Conservation (phyloP, 2,113 vertebrate species). For the Gymnocephalus cernua region DNA sequence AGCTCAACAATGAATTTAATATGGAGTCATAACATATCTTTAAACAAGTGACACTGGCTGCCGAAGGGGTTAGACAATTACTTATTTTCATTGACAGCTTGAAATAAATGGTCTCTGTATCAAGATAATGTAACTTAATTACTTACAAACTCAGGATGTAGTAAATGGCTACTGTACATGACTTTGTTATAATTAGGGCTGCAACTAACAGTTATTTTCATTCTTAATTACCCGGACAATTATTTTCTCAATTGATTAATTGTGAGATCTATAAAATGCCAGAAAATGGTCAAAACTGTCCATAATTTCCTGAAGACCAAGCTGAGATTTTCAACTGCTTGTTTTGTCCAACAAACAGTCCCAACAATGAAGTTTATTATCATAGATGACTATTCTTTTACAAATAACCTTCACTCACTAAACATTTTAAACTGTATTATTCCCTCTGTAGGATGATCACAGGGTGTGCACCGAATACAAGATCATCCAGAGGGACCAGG, state of each 20-base stretch:
- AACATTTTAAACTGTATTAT: constrained; percentile 30
- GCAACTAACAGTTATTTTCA: background rate
- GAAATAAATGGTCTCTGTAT: constrained; percentile 1
- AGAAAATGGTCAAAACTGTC: background rate
- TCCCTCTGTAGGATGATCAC: constrained; percentile 90
- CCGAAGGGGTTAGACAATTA: constrained; percentile 1
- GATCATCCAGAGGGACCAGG: constrained; percentile 94
- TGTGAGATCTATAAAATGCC: background rate
- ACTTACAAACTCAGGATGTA: background rate
- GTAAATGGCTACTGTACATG: background rate
- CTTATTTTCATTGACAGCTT: background rate
- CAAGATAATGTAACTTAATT: background rate
- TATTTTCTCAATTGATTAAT: background rate
- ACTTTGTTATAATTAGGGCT: background rate
- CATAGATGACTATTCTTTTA: background rate
- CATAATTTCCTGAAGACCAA: too few species aligned
- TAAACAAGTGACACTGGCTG: constrained; percentile 25
- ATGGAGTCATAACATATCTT: constrained; percentile 51
- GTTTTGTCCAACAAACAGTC: background rate
- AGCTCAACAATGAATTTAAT: constrained; percentile 57
- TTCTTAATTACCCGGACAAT: background rate
- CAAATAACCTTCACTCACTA: background rate
- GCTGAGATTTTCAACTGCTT: background rate
- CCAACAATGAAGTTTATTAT: background rate
- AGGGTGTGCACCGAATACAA: constrained; percentile 94